Conservation (phyloP, 2,113 vertebrate genomes). For the Esox niger region DNA sequence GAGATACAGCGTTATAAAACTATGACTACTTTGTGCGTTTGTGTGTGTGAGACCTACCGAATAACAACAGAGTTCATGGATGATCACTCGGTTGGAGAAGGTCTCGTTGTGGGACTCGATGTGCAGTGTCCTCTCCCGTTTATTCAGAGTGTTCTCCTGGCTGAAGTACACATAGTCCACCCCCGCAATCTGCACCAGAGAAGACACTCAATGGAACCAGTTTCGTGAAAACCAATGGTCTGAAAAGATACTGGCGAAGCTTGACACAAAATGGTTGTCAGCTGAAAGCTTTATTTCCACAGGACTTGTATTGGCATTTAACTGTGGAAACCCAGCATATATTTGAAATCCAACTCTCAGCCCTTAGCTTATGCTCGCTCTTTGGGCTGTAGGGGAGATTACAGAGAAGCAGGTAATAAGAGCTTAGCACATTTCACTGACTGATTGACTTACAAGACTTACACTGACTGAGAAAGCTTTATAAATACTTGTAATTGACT, state of each 20-base stretch:
- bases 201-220: not conserved
- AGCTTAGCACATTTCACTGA: too few relatives aligned
- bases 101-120: constrained; percentile 96
- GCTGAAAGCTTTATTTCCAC: too few relatives aligned
- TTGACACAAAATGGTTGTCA: not conserved
- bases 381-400: too few relatives aligned
- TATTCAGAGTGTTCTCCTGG: constrained; percentile 92
- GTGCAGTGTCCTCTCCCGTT: constrained; percentile 87
- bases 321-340: too few relatives aligned
- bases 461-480: too few relatives aligned
- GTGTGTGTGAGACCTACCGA: constrained; percentile 75
- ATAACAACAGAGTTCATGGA: constrained; percentile 92
- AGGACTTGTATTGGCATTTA: too few relatives aligned
- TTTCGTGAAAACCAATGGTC: not conserved
- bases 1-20: too few relatives aligned
- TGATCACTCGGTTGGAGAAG: constrained; percentile 91
- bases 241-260: not conserved
- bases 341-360: too few relatives aligned
- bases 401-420: too few relatives aligned
- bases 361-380: too few relatives aligned
- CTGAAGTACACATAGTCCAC: constrained; percentile 96
- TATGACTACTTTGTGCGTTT: not conserved
- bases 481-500: too few relatives aligned
- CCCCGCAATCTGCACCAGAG: constrained; percentile 81
- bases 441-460: too few relatives aligned